A percentile compares a stretch with the other conserved stretches of the same genome.
phyloP scores from a whole-genome alignment of 2,113 vertebrate species.

The Leptosomus discolor region DNA sequence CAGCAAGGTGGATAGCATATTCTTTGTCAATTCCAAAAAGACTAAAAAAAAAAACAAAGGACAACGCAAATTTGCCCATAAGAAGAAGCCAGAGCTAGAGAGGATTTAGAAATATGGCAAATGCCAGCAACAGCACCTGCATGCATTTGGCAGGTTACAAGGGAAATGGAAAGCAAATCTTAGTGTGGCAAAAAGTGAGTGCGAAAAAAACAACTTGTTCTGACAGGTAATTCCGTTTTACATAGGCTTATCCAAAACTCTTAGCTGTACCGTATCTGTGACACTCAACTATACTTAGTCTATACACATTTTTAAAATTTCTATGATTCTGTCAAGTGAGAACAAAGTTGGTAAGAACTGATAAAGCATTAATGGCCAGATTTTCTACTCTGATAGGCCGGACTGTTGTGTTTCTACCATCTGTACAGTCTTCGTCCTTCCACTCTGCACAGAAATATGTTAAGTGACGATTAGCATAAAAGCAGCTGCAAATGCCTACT shows the following conservation, averaged over 20 bases:
- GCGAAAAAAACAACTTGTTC: not conserved
- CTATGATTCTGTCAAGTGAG: not conserved
- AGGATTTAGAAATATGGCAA: not conserved
- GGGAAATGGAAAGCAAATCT: not conserved
- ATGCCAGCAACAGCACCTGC: not conserved
- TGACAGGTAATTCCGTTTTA: not conserved
- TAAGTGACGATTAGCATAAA: not conserved
- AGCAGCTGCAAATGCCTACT: slow-evolving; percentile 9
- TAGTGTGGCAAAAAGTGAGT: not conserved
- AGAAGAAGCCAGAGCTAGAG: not conserved
- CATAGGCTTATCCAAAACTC: not conserved
- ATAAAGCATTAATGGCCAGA: slow-evolving; percentile 10
- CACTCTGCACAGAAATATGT: not conserved
- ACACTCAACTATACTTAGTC: not conserved
- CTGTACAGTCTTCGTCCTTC: not conserved
- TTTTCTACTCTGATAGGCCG: not conserved
- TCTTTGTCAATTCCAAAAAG: not conserved
- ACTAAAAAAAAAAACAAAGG: not conserved
- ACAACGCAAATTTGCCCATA: not conserved
- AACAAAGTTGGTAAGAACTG: not conserved
- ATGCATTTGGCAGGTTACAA: not conserved
- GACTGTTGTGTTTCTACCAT: not conserved
- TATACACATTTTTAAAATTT: not conserved
- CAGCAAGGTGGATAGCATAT: not conserved
- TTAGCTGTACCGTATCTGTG: not conserved